phyloP scores from a whole-genome alignment of 2,797 vertebrate genomes.

The Cirrhinus mrigala region DNA sequence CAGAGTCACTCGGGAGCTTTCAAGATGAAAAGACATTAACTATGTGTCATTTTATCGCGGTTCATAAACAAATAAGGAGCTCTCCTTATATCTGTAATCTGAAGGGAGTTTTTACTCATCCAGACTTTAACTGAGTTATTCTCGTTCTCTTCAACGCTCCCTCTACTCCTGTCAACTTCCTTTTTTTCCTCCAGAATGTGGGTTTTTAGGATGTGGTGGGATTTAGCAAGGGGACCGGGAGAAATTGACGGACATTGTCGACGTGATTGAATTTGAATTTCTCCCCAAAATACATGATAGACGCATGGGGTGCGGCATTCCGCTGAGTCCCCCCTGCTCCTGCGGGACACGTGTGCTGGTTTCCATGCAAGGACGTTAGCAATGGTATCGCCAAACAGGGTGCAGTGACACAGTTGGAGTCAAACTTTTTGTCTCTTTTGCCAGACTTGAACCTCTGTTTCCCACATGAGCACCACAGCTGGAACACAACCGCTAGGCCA shows the following conservation, averaged over 20 bases:
- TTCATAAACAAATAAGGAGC: slow-evolving; percentile 20
- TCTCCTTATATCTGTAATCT: slow-evolving; percentile 43
- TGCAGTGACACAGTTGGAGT: slow-evolving; percentile 20
- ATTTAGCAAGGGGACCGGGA: slow-evolving; percentile 45
- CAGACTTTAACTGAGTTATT: slow-evolving; percentile 28
- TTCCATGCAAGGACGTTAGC: slow-evolving; percentile 14
- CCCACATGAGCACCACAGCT: background rate
- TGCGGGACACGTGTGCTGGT: slow-evolving; percentile 39
- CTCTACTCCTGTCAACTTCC: slow-evolving; percentile 33
- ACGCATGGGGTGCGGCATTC: slow-evolving; percentile 14
- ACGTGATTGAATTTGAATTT: slow-evolving; percentile 37
- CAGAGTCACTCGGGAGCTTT: slow-evolving; percentile 23
- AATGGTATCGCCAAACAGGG: background rate
- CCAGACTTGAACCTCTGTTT: background rate
- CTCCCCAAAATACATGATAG: slow-evolving; percentile 35
- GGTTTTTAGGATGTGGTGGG: slow-evolving; percentile 53
- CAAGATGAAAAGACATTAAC: background rate
- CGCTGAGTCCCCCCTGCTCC: slow-evolving; percentile 26
- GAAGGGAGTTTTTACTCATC: slow-evolving; percentile 33
- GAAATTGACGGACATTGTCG: slow-evolving; percentile 30
- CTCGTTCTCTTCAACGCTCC: slow-evolving; percentile 24
- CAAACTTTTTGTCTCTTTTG: background rate
- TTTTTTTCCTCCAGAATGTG: slow-evolving; percentile 45
- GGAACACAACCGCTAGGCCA: background rate
- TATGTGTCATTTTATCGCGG: slow-evolving; percentile 28